phyloP scores from a whole-genome alignment of 2,888 invertebrate genomes.

The Watsonalla cultraria region DNA sequence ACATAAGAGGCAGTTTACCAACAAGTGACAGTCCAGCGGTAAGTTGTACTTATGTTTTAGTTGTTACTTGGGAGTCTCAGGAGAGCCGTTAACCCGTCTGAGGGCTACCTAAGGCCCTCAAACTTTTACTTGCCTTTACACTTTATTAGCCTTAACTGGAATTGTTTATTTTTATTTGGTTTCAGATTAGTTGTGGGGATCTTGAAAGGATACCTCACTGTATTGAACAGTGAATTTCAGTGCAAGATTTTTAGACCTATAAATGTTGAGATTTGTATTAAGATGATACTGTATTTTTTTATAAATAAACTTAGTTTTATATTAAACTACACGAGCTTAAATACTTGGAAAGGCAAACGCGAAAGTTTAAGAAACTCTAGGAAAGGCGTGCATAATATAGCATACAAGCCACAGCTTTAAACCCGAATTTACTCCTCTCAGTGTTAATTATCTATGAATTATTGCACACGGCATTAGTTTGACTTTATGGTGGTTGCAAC shows the following conservation, averaged over 20 bases:
- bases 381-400: conserved; percentile 40
- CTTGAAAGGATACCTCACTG: no score
- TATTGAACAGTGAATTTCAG: no score
- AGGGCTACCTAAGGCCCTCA: conserved; percentile 26
- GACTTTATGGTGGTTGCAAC: no score
- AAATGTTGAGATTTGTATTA: no score
- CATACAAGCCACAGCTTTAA: conserved; percentile 36
- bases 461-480: conserved; percentile 6
- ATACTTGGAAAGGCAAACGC: neutral
- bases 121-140: conserved; percentile 36
- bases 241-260: no score
- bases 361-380: conserved; percentile 4
- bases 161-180: conserved; percentile 17
- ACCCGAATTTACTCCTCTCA: conserved; percentile 39
- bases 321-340: neutral
- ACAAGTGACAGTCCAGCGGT: neutral
- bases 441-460: conserved; percentile 21
- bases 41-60: neutral
- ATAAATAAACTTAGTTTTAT: no score
- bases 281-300: no score
- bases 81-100: conserved; percentile 36
- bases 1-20: neutral
- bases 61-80: conserved; percentile 15
- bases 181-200: neutral
- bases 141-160: conserved; percentile 7